Evolutionary conservation across 2,113 vertebrate genomes (phyloP), one percentile per base, ranked within the genome.

Genomic region (Brevimyrus niger): DNA sequence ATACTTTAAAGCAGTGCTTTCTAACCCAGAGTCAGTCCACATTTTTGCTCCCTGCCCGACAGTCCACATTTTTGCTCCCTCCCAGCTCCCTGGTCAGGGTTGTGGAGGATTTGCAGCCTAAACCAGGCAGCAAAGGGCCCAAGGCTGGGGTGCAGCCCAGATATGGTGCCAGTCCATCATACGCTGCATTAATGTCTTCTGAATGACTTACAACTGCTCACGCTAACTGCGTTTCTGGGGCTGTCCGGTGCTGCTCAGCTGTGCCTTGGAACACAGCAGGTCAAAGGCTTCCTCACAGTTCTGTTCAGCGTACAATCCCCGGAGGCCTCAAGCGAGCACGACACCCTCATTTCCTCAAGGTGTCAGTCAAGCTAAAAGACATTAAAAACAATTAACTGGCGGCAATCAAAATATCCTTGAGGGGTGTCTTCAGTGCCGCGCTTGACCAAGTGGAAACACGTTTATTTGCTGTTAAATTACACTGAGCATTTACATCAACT

Each of bases 381-480:
- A 90, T 88, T 83, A 88, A 82, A 83, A 83, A 13, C 76, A 38
- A 84, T 90, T 90, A 88, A 90, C 87, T n/a, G 55, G 46, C 48
- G 17, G 21, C 85, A 87, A 61, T 87, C 69, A 42, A 88, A 88
- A 88, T 23, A 90, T 58, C 73, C 86, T 65, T 88, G 61, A 84
- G 51, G 15, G 58, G 21, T 51, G 44, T 53, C 55, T 38, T 13
- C 35, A 9, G 80, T 83, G 27, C n/a, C 53, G 7, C 48, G 89
- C 89, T 88, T 65, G 86, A 48, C 76, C 27, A 51, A 84, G 73
- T 61, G 85, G 85, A 87, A 87, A 53, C 47, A 31, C 47, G 2
- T 53, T 87, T 87, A 87, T 87, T 87, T 87, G 50, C 85, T 38
- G 55, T 87, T 87, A 87, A 87, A 87, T 87, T 87, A 38, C 85